A percentile compares a stretch with the other conserved stretches of the same genome.
Evolutionary conservation across 2,888 invertebrate species (phyloP).

Genomic region (Ypsolopha scabrella): DNA sequence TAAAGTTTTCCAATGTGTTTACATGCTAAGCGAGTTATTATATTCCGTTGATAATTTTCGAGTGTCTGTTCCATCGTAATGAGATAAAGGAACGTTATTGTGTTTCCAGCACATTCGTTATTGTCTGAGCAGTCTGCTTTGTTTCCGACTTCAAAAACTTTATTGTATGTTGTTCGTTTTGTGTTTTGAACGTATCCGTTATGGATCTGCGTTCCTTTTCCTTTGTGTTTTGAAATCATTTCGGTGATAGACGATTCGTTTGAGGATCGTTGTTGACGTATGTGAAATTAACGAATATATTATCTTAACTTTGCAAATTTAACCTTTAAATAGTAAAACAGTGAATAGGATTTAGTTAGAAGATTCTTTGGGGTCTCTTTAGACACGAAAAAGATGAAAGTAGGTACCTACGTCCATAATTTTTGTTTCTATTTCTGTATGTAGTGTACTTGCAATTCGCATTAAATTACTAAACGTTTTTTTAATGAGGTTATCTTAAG

Average conservation of each 20-base stretch:
- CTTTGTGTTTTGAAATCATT: conserved; percentile 28
- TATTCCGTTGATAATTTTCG: conserved; percentile 5
- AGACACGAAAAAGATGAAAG: no score
- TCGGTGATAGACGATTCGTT: conserved; percentile 28
- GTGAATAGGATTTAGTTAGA: no score
- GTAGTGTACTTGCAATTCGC: no score
- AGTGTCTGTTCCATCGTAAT: conserved; percentile 11
- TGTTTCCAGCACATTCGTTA: conserved; percentile 34
- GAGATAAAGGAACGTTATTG: conserved; percentile 32
- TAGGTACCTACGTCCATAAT: no score
- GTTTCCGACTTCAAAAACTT: conserved; percentile 41
- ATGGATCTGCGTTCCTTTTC: conserved; percentile 37
- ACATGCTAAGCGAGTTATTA: not conserved
- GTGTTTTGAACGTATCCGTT: conserved; percentile 22
- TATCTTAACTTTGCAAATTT: no score
- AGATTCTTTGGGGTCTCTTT: no score
- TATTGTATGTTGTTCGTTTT: conserved; percentile 34
- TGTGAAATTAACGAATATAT: no score
- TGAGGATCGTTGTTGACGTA: conserved; percentile 14
- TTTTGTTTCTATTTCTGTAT: no score
- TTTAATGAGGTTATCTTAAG: no score
- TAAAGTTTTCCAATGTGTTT: not conserved
- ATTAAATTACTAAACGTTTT: no score
- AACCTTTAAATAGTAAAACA: no score
- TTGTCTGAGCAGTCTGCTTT: conserved; percentile 40